Base-by-base conservation (phyloP, 1,140 invertebrate genomes). In the Diorhabda sublineata region DNA sequence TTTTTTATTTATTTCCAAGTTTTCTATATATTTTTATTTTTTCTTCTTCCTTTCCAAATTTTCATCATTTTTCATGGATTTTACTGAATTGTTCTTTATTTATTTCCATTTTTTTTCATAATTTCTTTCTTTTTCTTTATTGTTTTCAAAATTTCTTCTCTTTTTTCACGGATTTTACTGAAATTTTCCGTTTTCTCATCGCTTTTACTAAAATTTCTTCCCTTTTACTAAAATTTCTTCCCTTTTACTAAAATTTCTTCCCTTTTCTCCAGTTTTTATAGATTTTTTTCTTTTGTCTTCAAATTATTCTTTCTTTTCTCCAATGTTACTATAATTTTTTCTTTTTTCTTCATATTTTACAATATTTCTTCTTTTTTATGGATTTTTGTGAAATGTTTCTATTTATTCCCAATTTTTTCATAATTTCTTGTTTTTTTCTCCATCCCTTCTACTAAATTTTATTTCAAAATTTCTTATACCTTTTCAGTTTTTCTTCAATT, bases 311-410 rank as follows among this genome's bases (percentile, higher is more conserved):
- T 52, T 9, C 45, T 6, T 52, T 5, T 52, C 5, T 52, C 8
- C 5, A 6, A 6, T 52, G 2, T 52, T 9, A 72, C 63, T n/a
- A 77, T 72, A 6, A 75, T 66, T 8, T 76, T 11, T 26, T 81
- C 71, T 74, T 82, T 79, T 26, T 76, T 76, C 3, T 77, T 45
- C 45, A 77, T 78, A 57, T 73, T 74, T 47, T 78, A 74, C 26
- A 81, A 72, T 42, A 75, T 71, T 69, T 78, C 73, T 44, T 56
- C 69, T 71, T 68, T 11, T 56, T 43, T n/a, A 77, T 76, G 64
- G 71, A 65, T 11, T 77, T 64, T 8, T 76, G 72, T 11, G 78
- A 5, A 52, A 67, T 63, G 76, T 78, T 83, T 41, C 78, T 81
- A 78, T 68, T 71, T 83, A 79, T 72, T 80, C 76, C 26, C 26